These are phyloP conservation scores for Syngnathoides biaculeatus DNA, from an alignment of 2,113 vertebrate genomes.

Conservation along the genomic window DNA sequence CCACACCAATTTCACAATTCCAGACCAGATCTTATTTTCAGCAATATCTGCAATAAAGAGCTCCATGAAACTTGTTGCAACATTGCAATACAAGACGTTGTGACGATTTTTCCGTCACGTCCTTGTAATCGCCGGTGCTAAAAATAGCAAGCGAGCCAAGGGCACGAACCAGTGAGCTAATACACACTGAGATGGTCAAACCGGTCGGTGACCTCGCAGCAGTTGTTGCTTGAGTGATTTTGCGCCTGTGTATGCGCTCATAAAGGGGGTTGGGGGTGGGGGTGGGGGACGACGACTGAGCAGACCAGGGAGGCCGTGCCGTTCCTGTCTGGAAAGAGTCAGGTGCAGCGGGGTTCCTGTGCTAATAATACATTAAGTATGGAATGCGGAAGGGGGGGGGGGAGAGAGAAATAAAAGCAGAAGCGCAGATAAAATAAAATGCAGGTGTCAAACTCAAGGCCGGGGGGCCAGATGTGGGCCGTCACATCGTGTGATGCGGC, in stretches of 20 bases:
- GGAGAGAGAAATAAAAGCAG: background rate
- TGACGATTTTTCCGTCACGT: slow-evolving; percentile 35
- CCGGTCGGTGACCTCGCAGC: slow-evolving; percentile 54
- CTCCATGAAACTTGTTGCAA: background rate
- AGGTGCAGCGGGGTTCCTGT: slow-evolving; percentile 63
- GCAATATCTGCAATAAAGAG: slow-evolving; percentile 6
- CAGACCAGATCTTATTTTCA: slow-evolving; percentile 36
- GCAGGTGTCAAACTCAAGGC: background rate
- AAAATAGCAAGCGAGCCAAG: slow-evolving; percentile 56
- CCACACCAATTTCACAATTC: slow-evolving; percentile 28
- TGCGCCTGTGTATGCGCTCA: slow-evolving; percentile 9
- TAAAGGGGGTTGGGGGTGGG: slow-evolving; percentile 2
- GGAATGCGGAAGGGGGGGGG: slow-evolving; percentile 51
- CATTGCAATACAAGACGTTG: background rate
- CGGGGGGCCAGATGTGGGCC: too few relatives aligned
- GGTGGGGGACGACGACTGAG: slow-evolving; percentile 5
- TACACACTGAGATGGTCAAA: slow-evolving; percentile 56
- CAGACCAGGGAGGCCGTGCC: slow-evolving; percentile 30
- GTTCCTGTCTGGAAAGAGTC: slow-evolving; percentile 52
- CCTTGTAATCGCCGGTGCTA: slow-evolving; percentile 56
- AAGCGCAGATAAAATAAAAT: slow-evolving; percentile 3
- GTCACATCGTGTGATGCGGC: too few relatives aligned
- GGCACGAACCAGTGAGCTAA: slow-evolving; percentile 46
- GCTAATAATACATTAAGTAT: slow-evolving; percentile 61
- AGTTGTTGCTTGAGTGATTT: slow-evolving; percentile 38